Conservation (phyloP, 1,140 invertebrate genomes). For the Bradynema listronoti region DNA sequence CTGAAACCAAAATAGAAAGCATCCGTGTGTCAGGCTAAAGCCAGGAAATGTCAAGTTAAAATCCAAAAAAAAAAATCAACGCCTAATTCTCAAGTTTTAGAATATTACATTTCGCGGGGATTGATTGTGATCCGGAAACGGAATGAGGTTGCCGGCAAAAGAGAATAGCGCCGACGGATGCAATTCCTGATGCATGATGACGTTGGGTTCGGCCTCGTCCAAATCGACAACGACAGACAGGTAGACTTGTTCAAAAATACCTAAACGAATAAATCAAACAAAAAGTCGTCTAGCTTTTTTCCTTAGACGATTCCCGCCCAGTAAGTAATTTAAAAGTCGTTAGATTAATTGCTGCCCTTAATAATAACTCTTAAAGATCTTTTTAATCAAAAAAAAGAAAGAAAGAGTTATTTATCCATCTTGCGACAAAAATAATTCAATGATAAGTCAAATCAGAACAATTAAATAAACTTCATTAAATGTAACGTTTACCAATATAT, state of each 20-base stretch:
- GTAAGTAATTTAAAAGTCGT: too few species aligned
- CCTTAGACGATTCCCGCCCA: too few species aligned
- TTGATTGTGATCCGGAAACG: constrained; percentile 96
- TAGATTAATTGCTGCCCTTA: too few species aligned
- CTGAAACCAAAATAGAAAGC: too few species aligned
- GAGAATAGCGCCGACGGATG: constrained; percentile 79
- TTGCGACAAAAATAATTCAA: background rate
- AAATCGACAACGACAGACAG: constrained; percentile 76
- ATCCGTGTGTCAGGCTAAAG: too few species aligned
- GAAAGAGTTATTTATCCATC: background rate
- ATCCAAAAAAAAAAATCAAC: too few species aligned
- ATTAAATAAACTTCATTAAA: too few species aligned
- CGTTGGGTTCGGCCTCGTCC: constrained; percentile 67
- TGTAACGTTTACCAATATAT: constrained; percentile 64
- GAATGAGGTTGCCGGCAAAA: constrained; percentile 85
- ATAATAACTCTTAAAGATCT: too few species aligned
- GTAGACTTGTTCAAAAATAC: constrained; percentile 91
- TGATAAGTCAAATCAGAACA: background rate
- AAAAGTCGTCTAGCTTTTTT: too few species aligned
- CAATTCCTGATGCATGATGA: constrained; percentile 86
- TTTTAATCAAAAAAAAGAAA: constrained; percentile 18
- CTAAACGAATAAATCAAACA: constrained; percentile 58
- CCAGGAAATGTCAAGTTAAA: too few species aligned
- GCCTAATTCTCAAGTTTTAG: too few species aligned
- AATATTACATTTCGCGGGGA: constrained; percentile 91